Evolutionary conservation across 1,140 invertebrate genomes (phyloP).

Genomic region (Listronotus bonariensis): DNA sequence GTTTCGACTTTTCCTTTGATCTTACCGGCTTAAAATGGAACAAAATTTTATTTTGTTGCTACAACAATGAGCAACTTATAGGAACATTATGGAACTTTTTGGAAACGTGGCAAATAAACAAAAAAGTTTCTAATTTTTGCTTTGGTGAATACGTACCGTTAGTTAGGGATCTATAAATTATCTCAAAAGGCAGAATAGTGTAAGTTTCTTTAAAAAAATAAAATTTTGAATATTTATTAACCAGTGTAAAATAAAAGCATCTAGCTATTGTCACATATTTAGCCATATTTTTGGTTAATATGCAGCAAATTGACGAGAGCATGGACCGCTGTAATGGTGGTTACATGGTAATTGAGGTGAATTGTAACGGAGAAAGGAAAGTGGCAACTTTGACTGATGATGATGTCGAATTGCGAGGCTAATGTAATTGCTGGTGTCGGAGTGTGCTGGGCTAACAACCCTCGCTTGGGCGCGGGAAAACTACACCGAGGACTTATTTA

Average conservation of each 20-base stretch:
- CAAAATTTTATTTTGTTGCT: too few species aligned
- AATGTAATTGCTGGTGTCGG: conserved; percentile 48
- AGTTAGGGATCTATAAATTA: too few species aligned
- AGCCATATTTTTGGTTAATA: conserved; percentile 3
- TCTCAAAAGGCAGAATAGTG: too few species aligned
- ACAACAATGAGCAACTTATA: too few species aligned
- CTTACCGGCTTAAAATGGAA: too few species aligned
- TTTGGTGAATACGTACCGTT: too few species aligned
- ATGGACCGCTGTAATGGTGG: conserved; percentile 25
- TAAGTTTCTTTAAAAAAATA: too few species aligned
- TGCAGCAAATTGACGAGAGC: conserved; percentile 8
- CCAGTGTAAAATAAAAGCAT: not conserved
- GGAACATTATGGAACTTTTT: too few species aligned
- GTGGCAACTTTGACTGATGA: conserved; percentile 45
- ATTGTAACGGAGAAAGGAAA: conserved; percentile 44
- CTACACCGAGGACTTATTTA: not conserved
- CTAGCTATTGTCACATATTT: not conserved
- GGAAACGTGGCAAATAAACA: too few species aligned
- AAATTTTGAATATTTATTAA: too few species aligned
- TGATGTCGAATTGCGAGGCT: conserved; percentile 46
- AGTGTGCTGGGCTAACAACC: conserved; percentile 38
- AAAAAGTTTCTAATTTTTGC: too few species aligned
- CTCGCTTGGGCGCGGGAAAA: conserved; percentile 26
- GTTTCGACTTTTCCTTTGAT: too few species aligned
- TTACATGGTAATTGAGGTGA: conserved; percentile 43